Conservation (phyloP, 2,797 vertebrate genomes). For the Crocidura indochinensis region DNA sequence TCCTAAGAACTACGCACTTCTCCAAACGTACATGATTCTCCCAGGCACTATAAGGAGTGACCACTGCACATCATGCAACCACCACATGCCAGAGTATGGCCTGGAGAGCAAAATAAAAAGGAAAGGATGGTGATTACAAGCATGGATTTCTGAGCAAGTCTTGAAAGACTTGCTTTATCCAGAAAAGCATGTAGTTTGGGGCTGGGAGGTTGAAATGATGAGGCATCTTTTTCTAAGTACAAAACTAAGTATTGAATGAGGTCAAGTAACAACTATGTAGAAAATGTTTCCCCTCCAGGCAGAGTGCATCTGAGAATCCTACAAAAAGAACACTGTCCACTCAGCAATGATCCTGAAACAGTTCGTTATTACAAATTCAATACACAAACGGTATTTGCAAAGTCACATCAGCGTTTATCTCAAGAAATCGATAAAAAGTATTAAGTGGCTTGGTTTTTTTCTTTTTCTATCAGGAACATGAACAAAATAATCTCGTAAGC, state of each 20-base stretch:
- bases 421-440: conserved; percentile 77
- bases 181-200: background rate
- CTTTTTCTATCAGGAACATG: conserved; percentile 66
- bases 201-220: background rate
- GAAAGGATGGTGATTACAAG: background rate
- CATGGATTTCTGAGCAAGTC: too few species aligned
- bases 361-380: conserved; percentile 30
- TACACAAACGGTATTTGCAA: conserved; percentile 33
- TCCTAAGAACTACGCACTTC: too few species aligned
- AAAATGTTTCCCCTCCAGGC: background rate
- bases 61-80: too few species aligned
- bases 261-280: conserved; percentile 5
- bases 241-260: background rate
- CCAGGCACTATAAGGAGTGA: too few species aligned
- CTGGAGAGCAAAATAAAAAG: background rate
- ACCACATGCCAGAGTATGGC: too few species aligned
- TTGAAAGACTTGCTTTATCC: background rate
- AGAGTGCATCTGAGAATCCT: conserved; percentile 37
- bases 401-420: conserved; percentile 75
- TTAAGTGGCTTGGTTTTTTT: conserved; percentile 77
- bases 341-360: background rate
- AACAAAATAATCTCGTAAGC: conserved; percentile 69
- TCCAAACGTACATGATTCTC: too few species aligned
- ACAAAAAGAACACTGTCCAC: background rate
- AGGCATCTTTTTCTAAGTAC: conserved; percentile 26